These are phyloP conservation scores for Brachynemurus nebulosus DNA, from an alignment of 2,888 invertebrate species.

Conservation along the genomic window DNA sequence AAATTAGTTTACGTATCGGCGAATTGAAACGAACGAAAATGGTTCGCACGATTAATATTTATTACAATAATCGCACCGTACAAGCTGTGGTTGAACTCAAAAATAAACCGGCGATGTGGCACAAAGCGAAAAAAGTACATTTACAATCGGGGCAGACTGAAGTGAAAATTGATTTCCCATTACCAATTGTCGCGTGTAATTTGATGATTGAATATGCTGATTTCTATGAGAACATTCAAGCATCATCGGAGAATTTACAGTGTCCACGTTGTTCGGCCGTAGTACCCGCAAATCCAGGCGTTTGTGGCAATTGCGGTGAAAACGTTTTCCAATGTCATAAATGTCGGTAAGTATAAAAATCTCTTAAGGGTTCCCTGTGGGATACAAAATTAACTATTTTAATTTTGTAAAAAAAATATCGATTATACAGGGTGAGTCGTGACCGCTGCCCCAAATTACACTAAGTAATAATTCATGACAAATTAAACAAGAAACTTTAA, in stretches of 20 bases:
- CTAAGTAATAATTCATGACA: no score
- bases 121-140: constrained; percentile 86
- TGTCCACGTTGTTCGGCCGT: constrained; percentile 94
- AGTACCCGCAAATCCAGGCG: constrained; percentile 94
- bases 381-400: no score
- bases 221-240: constrained; percentile 91
- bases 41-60: constrained; percentile 91
- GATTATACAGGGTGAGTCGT: no score
- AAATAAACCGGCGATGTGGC: constrained; percentile 93
- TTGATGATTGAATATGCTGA: constrained; percentile 97
- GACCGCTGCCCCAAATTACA: no score
- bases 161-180: constrained; percentile 90
- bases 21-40: constrained; percentile 95
- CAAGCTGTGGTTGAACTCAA: constrained; percentile 96
- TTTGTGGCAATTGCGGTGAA: constrained; percentile 94
- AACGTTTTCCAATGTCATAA: constrained; percentile 99
- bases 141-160: constrained; percentile 87
- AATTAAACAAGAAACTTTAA: no score
- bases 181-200: constrained; percentile 95
- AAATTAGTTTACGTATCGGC: constrained; percentile 82
- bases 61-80: constrained; percentile 91
- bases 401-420: no score
- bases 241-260: constrained; percentile 85
- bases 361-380: no score
- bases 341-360: constrained; percentile 62